Evolutionary conservation across 2,113 vertebrate species (phyloP), one percentile per base, ranked within the genome.

Genomic region (Callaeas wilsoni): DNA sequence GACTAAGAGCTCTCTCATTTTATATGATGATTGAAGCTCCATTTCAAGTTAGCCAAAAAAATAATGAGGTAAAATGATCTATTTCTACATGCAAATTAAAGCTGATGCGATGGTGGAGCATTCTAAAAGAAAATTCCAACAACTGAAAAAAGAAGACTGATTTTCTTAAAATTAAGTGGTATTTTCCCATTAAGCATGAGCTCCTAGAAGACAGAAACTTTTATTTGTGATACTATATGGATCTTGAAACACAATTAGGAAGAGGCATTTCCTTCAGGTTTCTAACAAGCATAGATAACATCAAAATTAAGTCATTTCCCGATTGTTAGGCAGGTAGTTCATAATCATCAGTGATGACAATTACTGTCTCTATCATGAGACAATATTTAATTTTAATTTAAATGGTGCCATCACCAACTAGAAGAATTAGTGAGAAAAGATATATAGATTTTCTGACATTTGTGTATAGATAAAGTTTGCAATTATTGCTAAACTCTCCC

Each of bases 281-380:
- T 74, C 26, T 75, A 91, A 57, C 23, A 87, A 82, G 32, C 4
- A 8, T 5, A 55, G 83, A 93, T 93, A 84, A 30, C 30, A 92
- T 74, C 50, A 84, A 81, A 93, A 87, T 47, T 37, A 57, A 78
- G 53, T 84, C 0, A 82, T 89, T 96, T 93, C 57, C 84, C 89
- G 57, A 85, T 12, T 75, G 53, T 60, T 67, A 89, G 32, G 53
- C 69, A 89, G 57, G 33, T 68, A 92, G 73, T 25, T 89, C 62
- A 44, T 76, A 92, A 85, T 84, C 42, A 91, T 65, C 71, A 46
- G 29, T 64, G 70, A 96, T 80, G 90, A 91, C 70, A 91, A 90
- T 52, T 84, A 90, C 47, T 89, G 52, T 86, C 56, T 93, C 56
- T 63, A 69, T 68, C 52, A 76, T 41, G 37, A 95, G 37, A 89